These are phyloP conservation scores for Ariopsis seemanni DNA, from an alignment of 2,113 vertebrate species.

Conservation along the genomic window DNA sequence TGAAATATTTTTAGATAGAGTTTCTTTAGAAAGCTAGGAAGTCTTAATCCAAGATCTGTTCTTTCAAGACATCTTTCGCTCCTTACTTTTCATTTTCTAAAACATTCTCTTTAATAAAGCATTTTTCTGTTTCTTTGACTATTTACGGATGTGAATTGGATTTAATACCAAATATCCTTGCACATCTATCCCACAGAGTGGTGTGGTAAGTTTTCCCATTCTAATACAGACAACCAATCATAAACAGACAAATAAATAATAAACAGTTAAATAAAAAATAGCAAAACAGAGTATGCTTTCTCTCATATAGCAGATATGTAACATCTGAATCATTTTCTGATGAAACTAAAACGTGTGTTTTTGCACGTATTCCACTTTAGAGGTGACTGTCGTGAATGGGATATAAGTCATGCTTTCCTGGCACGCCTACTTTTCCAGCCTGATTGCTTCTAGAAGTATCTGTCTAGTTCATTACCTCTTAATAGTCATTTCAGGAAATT, in stretches of 20 bases:
- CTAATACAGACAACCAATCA: neutral
- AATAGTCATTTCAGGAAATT: neutral
- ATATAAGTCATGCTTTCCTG: neutral
- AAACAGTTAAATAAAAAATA: neutral
- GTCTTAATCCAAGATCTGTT: neutral
- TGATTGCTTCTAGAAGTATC: neutral
- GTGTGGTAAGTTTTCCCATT: neutral
- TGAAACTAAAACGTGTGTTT: neutral
- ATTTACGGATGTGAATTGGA: neutral
- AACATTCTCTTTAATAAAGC: neutral
- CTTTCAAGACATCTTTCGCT: neutral
- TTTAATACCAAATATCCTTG: neutral
- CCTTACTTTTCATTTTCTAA: neutral
- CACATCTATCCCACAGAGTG: neutral
- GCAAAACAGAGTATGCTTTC: neutral
- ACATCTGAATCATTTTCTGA: neutral
- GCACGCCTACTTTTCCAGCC: neutral
- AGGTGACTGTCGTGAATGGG: too few species aligned
- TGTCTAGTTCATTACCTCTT: neutral
- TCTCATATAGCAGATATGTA: neutral
- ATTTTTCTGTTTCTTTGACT: neutral
- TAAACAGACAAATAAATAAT: neutral
- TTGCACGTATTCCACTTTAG: neutral
- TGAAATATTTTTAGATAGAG: neutral
- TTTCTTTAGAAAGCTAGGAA: neutral